Percentiles rank a stretch among this genome's conserved stretches.
Evolutionary conservation across 2,113 vertebrate species (phyloP).

Genomic region (Probosciger aterrimus): DNA sequence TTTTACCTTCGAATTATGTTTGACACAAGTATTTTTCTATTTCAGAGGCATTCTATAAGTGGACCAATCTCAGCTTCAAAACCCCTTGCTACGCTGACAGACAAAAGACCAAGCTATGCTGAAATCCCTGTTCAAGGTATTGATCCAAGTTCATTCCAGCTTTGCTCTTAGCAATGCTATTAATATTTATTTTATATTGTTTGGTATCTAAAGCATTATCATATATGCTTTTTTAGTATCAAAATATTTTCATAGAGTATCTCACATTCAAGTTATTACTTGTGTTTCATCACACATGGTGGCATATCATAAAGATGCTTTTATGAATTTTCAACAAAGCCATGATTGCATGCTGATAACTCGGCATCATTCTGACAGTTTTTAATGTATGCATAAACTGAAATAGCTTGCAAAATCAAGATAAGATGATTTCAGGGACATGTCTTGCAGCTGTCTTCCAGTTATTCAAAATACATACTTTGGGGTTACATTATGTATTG

Average conservation of each 20-base stretch:
- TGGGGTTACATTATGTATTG: background rate
- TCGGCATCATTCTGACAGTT: background rate
- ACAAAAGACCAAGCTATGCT: slow-evolving; percentile 92
- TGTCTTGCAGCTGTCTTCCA: background rate
- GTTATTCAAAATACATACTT: background rate
- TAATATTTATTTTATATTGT: background rate
- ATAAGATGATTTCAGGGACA: background rate
- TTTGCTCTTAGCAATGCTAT: background rate
- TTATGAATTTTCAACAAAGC: background rate
- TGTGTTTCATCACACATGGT: background rate
- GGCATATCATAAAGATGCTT: background rate
- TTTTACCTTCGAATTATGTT: background rate
- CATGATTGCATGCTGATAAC: background rate
- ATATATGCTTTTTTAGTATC: background rate
- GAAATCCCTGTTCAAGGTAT: slow-evolving; percentile 90
- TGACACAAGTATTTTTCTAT: slow-evolving; percentile 22
- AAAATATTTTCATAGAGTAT: background rate
- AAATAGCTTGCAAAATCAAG: background rate
- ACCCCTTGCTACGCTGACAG: slow-evolving; percentile 83
- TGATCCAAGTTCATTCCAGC: background rate
- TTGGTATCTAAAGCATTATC: background rate
- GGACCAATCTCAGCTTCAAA: slow-evolving; percentile 86
- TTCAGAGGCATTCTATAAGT: slow-evolving; percentile 91
- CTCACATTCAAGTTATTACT: background rate
- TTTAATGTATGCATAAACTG: background rate